Conservation (phyloP, 2,113 vertebrate genomes). For the Marcusenius ussheri region DNA sequence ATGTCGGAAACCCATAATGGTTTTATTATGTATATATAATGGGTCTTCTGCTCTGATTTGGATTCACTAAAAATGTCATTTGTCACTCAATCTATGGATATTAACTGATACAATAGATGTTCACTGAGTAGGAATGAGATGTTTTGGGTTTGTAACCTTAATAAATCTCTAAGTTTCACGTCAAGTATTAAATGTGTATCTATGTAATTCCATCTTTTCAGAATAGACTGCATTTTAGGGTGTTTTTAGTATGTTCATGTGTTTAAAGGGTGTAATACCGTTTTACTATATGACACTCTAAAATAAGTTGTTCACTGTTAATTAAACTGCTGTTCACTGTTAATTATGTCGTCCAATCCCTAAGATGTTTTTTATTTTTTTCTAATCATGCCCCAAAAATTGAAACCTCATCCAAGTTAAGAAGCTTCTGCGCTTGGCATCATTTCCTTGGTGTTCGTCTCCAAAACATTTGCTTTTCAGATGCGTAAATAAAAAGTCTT, state of each 20-base stretch:
- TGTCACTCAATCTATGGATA: background rate
- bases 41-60: background rate
- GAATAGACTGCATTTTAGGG: background rate
- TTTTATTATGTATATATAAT: background rate
- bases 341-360: background rate
- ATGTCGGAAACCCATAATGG: background rate
- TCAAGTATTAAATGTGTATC: background rate
- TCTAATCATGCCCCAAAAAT: background rate
- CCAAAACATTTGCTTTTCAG: background rate
- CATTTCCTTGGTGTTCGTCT: background rate
- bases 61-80: background rate
- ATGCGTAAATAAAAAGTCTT: background rate
- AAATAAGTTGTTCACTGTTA: background rate
- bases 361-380: background rate
- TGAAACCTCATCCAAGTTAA: background rate
- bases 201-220: background rate
- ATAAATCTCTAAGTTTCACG: background rate
- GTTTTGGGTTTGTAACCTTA: background rate
- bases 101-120: background rate
- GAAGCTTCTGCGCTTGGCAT: background rate
- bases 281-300: background rate
- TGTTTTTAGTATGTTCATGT: background rate
- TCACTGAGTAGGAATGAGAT: background rate
- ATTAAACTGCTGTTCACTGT: background rate
- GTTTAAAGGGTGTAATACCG: background rate